Conservation (phyloP, 2,888 invertebrate species). For the Drosophila greeni region DNA sequence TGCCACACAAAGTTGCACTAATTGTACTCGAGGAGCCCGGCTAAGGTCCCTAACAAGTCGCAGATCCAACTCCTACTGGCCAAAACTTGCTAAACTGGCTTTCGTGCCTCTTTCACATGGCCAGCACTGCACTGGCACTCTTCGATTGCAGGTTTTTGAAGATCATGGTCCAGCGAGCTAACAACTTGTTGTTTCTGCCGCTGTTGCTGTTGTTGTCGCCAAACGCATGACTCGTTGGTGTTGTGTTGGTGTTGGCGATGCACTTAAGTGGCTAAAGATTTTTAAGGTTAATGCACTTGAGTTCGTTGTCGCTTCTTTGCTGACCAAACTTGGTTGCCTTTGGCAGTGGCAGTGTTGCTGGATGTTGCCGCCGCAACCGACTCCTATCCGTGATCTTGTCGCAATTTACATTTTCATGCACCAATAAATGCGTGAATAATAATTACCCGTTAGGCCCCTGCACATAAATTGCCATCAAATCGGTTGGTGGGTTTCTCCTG, state of each 20-base stretch:
- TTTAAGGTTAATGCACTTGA: constrained; percentile 75
- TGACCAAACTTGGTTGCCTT: constrained; percentile 56
- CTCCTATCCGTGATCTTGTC: constrained; percentile 44
- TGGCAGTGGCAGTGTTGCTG: constrained; percentile 4
- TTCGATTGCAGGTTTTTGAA: constrained; percentile 71
- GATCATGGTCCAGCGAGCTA: constrained; percentile 68
- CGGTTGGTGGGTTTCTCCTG: constrained; percentile 53
- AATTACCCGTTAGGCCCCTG: constrained; percentile 43
- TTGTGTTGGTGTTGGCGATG: constrained; percentile 40
- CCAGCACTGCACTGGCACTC: constrained; percentile 20
- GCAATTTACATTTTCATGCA: constrained; percentile 55
- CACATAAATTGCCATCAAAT: constrained; percentile 45
- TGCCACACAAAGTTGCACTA: constrained; percentile 21
- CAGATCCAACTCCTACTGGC: constrained; percentile 47
- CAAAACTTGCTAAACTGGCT: constrained; percentile 71
- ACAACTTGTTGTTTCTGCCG: constrained; percentile 52
- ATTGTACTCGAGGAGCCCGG: constrained; percentile 20
- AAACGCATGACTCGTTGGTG: constrained; percentile 61
- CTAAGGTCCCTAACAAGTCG: constrained; percentile 37
- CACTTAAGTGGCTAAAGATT: constrained; percentile 70
- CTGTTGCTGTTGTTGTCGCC: constrained; percentile 65
- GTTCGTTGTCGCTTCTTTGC: constrained; percentile 74
- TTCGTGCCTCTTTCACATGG: constrained; percentile 46
- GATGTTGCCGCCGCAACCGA: background rate
- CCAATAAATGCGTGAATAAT: constrained; percentile 54